A percentile compares a stretch with the other conserved stretches of the same genome.
Evolutionary conservation across 2,113 vertebrate species (phyloP).

Genomic region (Typhlomys cinereus): DNA sequence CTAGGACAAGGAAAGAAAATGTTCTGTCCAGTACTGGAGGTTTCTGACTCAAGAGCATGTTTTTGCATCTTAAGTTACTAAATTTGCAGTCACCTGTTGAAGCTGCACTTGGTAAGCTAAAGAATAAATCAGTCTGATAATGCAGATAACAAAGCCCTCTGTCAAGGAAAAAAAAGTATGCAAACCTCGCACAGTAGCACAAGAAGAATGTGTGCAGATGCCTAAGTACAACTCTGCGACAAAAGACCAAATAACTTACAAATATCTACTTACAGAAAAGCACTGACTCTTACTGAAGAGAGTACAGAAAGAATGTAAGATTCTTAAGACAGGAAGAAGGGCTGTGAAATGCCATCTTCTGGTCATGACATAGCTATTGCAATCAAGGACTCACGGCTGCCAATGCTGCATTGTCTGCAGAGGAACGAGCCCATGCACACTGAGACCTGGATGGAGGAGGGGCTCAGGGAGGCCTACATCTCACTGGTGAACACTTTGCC

Average conservation of each 20-base stretch:
- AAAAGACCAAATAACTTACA: not conserved
- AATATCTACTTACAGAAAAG: not conserved
- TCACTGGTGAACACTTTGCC: too few species aligned
- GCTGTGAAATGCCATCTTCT: too few species aligned
- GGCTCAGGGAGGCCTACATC: too few species aligned
- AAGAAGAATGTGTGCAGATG: not conserved
- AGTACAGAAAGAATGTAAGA: too few species aligned
- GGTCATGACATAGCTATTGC: too few species aligned
- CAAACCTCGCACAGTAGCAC: constrained; percentile 11
- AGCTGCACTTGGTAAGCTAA: not conserved
- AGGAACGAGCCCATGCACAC: too few species aligned
- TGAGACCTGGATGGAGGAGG: too few species aligned
- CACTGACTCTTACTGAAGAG: not conserved
- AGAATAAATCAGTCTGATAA: not conserved
- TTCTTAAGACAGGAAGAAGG: too few species aligned
- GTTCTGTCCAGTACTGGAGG: not conserved
- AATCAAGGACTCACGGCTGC: too few species aligned
- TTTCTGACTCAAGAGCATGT: not conserved
- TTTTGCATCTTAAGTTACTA: not conserved
- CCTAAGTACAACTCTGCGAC: not conserved
- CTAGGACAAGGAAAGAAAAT: not conserved
- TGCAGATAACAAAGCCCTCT: not conserved
- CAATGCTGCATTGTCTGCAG: too few species aligned
- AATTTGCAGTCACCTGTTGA: not conserved
- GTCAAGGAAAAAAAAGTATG: constrained; percentile 47